Conservation (phyloP, 2,888 invertebrate species). For the Orchesella flavescens region DNA sequence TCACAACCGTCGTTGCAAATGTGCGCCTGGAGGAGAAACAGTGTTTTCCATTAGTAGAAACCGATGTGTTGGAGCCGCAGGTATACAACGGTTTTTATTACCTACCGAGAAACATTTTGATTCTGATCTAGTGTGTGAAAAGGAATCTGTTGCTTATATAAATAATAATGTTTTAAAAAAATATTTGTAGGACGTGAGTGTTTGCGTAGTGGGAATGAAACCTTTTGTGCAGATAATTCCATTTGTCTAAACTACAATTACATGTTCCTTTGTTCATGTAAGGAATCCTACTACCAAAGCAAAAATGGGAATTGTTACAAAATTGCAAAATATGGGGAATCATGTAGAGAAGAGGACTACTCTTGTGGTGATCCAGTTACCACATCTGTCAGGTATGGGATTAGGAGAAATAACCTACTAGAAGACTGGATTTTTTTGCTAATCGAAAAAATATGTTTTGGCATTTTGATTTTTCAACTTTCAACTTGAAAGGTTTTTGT, state of each 20-base stretch:
- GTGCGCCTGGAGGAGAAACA: conserved; percentile 64
- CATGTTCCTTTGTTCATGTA: conserved; percentile 63
- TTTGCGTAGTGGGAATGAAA: conserved; percentile 41
- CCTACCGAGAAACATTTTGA: background rate
- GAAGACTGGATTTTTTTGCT: background rate
- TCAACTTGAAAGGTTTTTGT: background rate
- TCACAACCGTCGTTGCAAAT: conserved; percentile 56
- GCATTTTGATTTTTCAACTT: background rate
- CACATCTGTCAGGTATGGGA: conserved; percentile 51
- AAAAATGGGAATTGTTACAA: conserved; percentile 65
- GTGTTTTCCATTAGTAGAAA: conserved; percentile 61
- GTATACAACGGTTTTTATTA: background rate
- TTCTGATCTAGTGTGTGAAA: background rate
- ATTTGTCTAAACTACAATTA: conserved; percentile 62
- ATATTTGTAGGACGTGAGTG: conserved; percentile 59
- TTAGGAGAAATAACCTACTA: background rate
- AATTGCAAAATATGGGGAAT: conserved; percentile 57
- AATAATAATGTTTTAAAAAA: background rate
- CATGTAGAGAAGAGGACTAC: conserved; percentile 64
- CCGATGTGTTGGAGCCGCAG: conserved; percentile 63
- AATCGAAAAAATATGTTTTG: background rate
- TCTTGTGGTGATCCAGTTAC: conserved; percentile 66
- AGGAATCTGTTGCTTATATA: background rate
- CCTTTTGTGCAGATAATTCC: conserved; percentile 57
- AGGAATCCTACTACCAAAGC: conserved; percentile 50